Conservation (phyloP, 2,797 vertebrate genomes). For the Simalia tracyae region DNA sequence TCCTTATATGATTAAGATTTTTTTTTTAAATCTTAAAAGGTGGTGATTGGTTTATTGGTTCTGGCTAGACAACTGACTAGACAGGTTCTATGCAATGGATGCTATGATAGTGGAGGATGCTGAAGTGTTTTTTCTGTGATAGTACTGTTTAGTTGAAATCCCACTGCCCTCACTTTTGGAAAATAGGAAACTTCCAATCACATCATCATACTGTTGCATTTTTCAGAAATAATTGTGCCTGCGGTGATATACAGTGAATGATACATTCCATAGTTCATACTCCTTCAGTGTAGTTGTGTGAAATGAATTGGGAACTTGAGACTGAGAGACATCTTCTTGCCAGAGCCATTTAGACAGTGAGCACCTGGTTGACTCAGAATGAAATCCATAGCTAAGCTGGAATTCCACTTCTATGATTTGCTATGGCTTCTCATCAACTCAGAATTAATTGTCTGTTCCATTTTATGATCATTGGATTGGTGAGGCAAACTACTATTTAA, state of each 20-base stretch:
- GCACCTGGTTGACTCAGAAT: background rate
- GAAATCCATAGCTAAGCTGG: background rate
- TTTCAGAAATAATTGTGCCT: background rate
- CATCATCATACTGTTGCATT: background rate
- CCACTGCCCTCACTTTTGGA: background rate
- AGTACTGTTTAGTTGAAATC: background rate
- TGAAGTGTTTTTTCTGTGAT: background rate
- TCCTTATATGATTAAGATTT: background rate
- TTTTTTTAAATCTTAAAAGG: background rate
- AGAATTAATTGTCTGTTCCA: background rate
- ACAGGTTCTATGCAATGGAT: background rate
- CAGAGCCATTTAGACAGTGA: background rate
- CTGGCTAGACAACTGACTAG: background rate
- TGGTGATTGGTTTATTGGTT: background rate
- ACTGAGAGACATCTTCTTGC: background rate
- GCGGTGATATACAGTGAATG: background rate
- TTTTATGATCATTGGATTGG: background rate
- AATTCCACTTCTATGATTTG: background rate
- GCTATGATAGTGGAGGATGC: background rate
- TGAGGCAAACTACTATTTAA: slow-evolving; percentile 35
- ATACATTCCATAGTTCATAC: background rate
- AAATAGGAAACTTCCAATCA: background rate
- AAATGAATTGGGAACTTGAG: background rate
- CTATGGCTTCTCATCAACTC: background rate
- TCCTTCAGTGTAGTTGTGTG: background rate